These are phyloP conservation scores for Drosophila engyochracea DNA, from an alignment of 2,888 invertebrate genomes.

Conservation along the genomic window DNA sequence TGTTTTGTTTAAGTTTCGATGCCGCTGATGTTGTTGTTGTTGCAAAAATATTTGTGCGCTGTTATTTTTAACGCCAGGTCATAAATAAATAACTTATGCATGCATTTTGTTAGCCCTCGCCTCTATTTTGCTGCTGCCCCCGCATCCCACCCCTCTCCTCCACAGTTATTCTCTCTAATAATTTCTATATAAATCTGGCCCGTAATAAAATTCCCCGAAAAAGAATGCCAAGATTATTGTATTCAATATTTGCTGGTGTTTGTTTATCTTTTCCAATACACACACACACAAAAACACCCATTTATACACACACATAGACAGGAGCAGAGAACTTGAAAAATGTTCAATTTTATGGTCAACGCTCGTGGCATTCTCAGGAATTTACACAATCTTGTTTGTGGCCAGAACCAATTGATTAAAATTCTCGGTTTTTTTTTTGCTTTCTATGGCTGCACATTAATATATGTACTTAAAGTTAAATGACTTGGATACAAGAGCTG, in stretches of 20 bases:
- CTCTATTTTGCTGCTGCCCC: not conserved
- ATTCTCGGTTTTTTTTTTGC: conserved; percentile 23
- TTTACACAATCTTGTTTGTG: conserved; percentile 50
- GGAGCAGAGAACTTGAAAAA: conserved; percentile 69
- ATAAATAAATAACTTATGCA: conserved; percentile 73
- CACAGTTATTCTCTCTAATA: conserved; percentile 41
- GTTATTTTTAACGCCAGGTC: conserved; percentile 65
- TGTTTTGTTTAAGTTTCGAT: conserved; percentile 65
- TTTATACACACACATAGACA: not conserved
- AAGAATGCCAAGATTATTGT: conserved; percentile 62
- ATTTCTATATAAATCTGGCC: conserved; percentile 59
- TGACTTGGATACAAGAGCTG: conserved; percentile 4
- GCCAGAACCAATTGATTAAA: conserved; percentile 68
- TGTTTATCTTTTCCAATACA: conserved; percentile 65
- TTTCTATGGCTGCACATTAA: conserved; percentile 32
- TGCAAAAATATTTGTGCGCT: conserved; percentile 71
- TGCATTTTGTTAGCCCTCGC: conserved; percentile 53
- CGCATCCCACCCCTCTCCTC: not conserved
- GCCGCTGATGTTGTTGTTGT: conserved; percentile 32
- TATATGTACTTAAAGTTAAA: conserved; percentile 4
- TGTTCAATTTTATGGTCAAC: conserved; percentile 75
- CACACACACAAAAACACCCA: not conserved
- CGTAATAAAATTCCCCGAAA: conserved; percentile 39
- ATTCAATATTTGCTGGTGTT: conserved; percentile 51
- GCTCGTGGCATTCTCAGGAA: conserved; percentile 75